Conservation (phyloP, 1,140 invertebrate species). For the Bombus waltoni region DNA sequence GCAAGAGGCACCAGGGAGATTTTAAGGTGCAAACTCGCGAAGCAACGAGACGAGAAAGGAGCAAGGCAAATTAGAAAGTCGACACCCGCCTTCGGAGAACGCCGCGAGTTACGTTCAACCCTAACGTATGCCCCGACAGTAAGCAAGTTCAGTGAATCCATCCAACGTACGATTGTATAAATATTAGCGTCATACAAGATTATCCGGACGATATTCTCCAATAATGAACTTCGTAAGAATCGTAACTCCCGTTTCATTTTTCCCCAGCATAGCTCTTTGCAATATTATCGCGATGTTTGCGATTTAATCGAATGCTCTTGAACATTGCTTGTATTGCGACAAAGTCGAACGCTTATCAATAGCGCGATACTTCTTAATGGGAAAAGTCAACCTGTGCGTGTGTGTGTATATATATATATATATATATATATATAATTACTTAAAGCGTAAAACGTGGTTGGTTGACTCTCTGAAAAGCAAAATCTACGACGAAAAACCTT, state of each 20-base stretch:
- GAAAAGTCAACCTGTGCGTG: too few species aligned
- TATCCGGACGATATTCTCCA: too few species aligned
- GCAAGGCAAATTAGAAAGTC: slow-evolving; percentile 19
- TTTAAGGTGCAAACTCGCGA: slow-evolving; percentile 21
- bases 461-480: not conserved
- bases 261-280: too few species aligned
- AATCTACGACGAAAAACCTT: not conserved
- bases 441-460: not conserved
- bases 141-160: not conserved
- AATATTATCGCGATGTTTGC: too few species aligned
- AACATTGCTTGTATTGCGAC: too few species aligned
- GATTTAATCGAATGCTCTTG: too few species aligned
- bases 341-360: too few species aligned
- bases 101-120: not conserved
- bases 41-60: not conserved
- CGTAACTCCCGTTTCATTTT: too few species aligned
- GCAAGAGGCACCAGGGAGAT: slow-evolving; percentile 17
- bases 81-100: not conserved
- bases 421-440: not conserved
- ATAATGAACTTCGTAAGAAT: too few species aligned
- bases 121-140: not conserved
- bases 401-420: too few species aligned
- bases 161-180: not conserved
- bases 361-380: too few species aligned
- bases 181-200: not conserved